phyloP scores from a whole-genome alignment of 2,888 invertebrate species.

The Conops quadrifasciatus region DNA sequence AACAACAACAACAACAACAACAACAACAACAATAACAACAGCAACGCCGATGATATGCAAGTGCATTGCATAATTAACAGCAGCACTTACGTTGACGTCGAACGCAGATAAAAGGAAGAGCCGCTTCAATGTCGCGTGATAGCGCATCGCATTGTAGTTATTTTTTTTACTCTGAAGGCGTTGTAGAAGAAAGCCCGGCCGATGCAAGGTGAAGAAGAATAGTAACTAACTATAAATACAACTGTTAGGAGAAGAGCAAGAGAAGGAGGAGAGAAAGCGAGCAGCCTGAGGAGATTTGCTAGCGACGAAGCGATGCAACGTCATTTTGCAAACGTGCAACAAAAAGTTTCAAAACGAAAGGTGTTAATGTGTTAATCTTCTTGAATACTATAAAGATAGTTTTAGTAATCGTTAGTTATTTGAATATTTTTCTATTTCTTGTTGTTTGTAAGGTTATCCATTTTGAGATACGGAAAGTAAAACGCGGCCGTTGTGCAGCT shows the following conservation, averaged over 20 bases:
- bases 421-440: too few species aligned
- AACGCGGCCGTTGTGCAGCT: too few species aligned
- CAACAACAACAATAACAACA: slow-evolving; percentile 1
- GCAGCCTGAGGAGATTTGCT: too few species aligned
- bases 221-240: slow-evolving; percentile 44
- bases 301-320: too few species aligned
- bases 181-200: not conserved
- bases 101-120: slow-evolving; percentile 7
- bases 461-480: too few species aligned
- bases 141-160: not conserved
- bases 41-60: not conserved
- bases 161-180: not conserved
- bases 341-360: too few species aligned
- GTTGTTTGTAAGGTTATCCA: too few species aligned
- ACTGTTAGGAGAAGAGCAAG: slow-evolving; percentile 40
- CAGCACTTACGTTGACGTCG: slow-evolving; percentile 14
- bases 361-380: too few species aligned
- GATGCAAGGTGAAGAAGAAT: not conserved
- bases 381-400: too few species aligned
- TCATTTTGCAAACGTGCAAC: too few species aligned
- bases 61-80: slow-evolving; percentile 20
- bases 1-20: slow-evolving; percentile 1
- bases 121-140: not conserved
- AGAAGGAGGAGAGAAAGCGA: not conserved
- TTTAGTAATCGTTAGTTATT: too few species aligned